Conservation (phyloP, 2,888 invertebrate species). For the Serrognathus titanus region DNA sequence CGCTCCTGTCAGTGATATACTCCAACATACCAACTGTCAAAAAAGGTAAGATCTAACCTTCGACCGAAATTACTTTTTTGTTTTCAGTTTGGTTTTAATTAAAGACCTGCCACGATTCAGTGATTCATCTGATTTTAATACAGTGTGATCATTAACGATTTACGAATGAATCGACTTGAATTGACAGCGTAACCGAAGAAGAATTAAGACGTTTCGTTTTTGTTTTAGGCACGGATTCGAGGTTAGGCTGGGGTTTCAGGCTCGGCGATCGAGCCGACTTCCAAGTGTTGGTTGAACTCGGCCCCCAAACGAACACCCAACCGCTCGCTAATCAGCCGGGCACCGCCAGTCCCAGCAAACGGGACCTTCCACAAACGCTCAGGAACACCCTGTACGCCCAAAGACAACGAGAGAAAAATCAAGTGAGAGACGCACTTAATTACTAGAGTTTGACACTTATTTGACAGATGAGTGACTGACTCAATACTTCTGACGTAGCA, state of each 20-base stretch:
- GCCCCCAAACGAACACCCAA: slow-evolving; percentile 72
- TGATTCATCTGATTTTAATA: not conserved
- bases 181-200: not conserved
- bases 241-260: slow-evolving; percentile 74
- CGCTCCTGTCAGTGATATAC: slow-evolving; percentile 73
- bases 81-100: not conserved
- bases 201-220: not conserved
- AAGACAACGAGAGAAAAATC: slow-evolving; percentile 50
- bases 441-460: too few species aligned
- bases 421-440: slow-evolving; percentile 5
- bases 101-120: not conserved
- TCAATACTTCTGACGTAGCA: too few species aligned
- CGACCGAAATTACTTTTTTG: too few species aligned
- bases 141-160: too few species aligned
- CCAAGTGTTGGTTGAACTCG: slow-evolving; percentile 70
- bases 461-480: too few species aligned
- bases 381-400: slow-evolving; percentile 41
- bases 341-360: slow-evolving; percentile 43
- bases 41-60: slow-evolving; percentile 60
- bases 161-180: too few species aligned
- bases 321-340: slow-evolving; percentile 54
- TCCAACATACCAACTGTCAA: slow-evolving; percentile 82
- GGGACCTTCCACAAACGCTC: slow-evolving; percentile 48
- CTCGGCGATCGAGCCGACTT: slow-evolving; percentile 78
- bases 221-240: slow-evolving; percentile 69